Percentiles rank a stretch among this genome's conserved stretches.
Evolutionary conservation across 2,888 invertebrate genomes (phyloP).

Genomic region (Andrena haemorrhoa): DNA sequence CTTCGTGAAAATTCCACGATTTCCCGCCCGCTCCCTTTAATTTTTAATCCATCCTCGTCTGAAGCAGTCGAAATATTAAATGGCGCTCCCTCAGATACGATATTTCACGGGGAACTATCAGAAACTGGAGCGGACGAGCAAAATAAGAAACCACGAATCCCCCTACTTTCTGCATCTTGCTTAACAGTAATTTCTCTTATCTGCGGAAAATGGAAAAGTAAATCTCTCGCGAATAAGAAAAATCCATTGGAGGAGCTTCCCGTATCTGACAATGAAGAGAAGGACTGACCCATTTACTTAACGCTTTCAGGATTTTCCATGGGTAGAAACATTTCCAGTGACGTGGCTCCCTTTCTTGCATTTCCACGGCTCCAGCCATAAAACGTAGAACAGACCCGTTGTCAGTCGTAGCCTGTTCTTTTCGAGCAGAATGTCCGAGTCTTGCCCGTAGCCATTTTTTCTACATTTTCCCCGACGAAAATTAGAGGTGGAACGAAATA

Average conservation of each 20-base stretch:
- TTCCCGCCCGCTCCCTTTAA: neutral
- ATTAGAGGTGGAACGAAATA: neutral
- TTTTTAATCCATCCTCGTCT: neutral
- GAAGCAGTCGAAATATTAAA: conserved; percentile 7
- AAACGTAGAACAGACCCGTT: neutral
- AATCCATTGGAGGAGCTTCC: conserved; percentile 9
- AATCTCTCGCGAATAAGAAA: conserved; percentile 20
- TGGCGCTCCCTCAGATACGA: neutral
- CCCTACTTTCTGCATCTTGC: neutral
- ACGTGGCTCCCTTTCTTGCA: conserved; percentile 1
- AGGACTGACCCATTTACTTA: conserved; percentile 41
- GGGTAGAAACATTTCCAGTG: conserved; percentile 13
- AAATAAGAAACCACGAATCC: neutral
- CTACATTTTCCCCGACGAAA: neutral
- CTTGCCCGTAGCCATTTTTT: neutral
- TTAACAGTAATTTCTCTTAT: conserved; percentile 20
- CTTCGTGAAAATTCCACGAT: conserved; percentile 9
- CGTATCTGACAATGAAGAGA: conserved; percentile 25
- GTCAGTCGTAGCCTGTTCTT: neutral
- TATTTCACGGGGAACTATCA: conserved; percentile 8
- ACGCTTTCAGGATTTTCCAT: conserved; percentile 15
- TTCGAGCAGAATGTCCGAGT: neutral
- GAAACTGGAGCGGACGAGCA: neutral
- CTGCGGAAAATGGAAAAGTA: conserved; percentile 7
- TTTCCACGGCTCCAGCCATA: neutral